phyloP scores from a whole-genome alignment of 2,113 vertebrate species.

The Osmerus eperlanus region DNA sequence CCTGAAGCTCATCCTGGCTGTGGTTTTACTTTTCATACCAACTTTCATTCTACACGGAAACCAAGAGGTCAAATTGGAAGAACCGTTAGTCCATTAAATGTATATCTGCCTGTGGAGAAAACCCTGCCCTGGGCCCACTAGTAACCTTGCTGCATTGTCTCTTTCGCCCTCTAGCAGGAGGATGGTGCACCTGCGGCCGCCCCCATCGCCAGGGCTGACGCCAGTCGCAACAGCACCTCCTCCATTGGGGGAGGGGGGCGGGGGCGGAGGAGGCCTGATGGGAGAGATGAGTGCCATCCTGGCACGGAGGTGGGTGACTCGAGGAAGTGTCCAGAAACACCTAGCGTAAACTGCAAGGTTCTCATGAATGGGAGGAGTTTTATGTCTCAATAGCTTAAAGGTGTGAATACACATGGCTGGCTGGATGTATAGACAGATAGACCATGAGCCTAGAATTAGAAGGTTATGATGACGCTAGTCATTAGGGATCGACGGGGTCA shows the following conservation, averaged over 20 bases:
- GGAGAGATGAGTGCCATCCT: slow-evolving; percentile 92
- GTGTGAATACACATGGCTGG: no score
- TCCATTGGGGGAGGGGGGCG: slow-evolving; percentile 39
- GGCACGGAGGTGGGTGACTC: slow-evolving; percentile 77
- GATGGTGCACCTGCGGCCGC: slow-evolving; percentile 54
- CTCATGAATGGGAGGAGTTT: no score
- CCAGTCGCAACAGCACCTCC: slow-evolving; percentile 68
- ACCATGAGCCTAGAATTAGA: no score
- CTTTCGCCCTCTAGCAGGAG: slow-evolving; percentile 70
- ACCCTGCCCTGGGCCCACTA: background rate
- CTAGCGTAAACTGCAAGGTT: background rate
- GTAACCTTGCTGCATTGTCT: background rate
- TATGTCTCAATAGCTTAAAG: no score
- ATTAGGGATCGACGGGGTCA: no score
- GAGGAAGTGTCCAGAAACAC: background rate
- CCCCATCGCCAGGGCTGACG: slow-evolving; percentile 64
- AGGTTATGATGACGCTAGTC: no score
- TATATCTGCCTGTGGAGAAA: background rate
- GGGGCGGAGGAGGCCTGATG: slow-evolving; percentile 77
- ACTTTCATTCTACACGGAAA: no score
- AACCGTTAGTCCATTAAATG: background rate
- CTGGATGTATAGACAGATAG: no score
- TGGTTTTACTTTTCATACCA: no score
- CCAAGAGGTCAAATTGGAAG: background rate
- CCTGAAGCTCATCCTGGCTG: no score